A percentile compares a stretch with the other conserved stretches of the same genome.
Conservation (phyloP, 2,113 vertebrate genomes). For the Macquaria ambigua region DNA sequence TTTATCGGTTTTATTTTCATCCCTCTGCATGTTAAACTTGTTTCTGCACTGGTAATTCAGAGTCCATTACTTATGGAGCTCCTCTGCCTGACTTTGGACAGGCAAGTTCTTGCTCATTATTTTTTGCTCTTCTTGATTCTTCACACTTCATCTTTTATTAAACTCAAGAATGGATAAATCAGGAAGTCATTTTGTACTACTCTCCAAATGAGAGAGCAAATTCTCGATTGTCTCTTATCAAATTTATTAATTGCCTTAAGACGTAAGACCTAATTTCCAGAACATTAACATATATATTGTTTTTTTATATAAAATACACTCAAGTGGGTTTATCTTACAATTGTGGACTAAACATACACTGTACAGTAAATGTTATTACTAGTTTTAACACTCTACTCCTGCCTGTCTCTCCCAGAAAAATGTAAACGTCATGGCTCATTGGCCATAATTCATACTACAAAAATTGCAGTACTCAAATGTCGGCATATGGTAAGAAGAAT, state of each 20-base stretch:
- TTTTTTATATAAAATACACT: background rate
- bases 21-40: slow-evolving; percentile 28
- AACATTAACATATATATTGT: background rate
- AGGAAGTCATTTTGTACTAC: slow-evolving; percentile 5
- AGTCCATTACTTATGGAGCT: slow-evolving; percentile 10
- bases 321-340: background rate
- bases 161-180: background rate
- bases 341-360: background rate
- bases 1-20: slow-evolving; percentile 39
- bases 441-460: background rate
- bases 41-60: slow-evolving; percentile 18
- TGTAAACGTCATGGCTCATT: background rate
- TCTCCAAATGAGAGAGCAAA: background rate
- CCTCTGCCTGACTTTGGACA: slow-evolving; percentile 12
- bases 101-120: slow-evolving; percentile 14
- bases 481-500: too few relatives aligned
- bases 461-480: too few relatives aligned
- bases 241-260: background rate
- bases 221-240: background rate
- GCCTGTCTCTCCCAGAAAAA: background rate
- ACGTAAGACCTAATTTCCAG: background rate
- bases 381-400: background rate
- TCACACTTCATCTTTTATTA: slow-evolving; percentile 27
- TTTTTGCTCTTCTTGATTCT: slow-evolving; percentile 15
- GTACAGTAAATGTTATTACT: background rate